Evolutionary conservation across 2,888 invertebrate species (phyloP), one percentile per base, ranked within the genome.

Genomic region (Drosophila falleni): DNA sequence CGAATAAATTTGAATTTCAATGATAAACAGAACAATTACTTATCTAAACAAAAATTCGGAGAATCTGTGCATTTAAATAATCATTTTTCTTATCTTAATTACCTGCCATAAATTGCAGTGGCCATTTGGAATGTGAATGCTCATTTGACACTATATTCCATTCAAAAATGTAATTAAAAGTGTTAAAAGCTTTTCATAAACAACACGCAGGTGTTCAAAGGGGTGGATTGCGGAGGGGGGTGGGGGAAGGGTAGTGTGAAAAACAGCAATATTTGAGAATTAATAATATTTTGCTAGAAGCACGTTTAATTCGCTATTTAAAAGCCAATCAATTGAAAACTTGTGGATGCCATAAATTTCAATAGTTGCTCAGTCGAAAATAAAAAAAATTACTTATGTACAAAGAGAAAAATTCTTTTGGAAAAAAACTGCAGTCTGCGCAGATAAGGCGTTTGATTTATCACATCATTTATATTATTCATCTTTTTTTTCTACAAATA

Each of bases 311-410:
- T 60, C 67, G 71, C 61, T 67, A 61, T 74, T 86, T 78, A 83
- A 84, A 74, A 89, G 87, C 87, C 84, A 84, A 84, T 84, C 84
- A 87, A 89, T 85, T 81, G 78, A 51, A 63, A 66, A 71, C 59
- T 65, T 58, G 63, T 63, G 72, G 42, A 64, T 71, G 82, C 66
- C 73, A 89, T 85, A 89, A 85, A 89, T 84, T 83, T 84, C 87
- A 89, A 83, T 89, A 71, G 81, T 42, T 71, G 68, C 66, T 67
- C 63, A 80, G 63, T 61, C 39, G 29, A 69, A 53, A 29, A 49
- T 50, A 51, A 62, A 85, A 79, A 19, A 19, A 37, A 37, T 6
- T 63, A 46, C 44, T 54, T 42, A 53, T 53, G 41, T 53, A 62
- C 9, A 26, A 53, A 35, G 37, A 55, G 51, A 29, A 39, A 79